Percentiles rank a stretch among this genome's conserved stretches.
Conservation (phyloP, 2,797 vertebrate species). For the Dicrostonyx torquatus region DNA sequence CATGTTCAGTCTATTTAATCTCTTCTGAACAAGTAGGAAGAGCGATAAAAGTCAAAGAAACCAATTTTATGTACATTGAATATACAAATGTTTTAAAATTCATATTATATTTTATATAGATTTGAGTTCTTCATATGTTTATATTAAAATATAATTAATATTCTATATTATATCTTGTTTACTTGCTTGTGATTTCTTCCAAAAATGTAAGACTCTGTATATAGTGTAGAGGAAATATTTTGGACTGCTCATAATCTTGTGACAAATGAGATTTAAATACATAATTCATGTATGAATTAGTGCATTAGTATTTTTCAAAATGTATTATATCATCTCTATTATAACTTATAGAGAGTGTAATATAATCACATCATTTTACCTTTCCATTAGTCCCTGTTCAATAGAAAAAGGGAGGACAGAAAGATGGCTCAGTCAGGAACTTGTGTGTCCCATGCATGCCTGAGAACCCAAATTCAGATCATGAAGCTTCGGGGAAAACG, state of each 20-base stretch:
- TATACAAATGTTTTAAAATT: not conserved
- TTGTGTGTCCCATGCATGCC: not conserved
- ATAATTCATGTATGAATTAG: not conserved
- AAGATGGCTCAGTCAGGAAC: not conserved
- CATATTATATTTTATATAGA: not conserved
- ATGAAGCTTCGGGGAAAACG: rapidly evolving
- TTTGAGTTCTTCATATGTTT: not conserved
- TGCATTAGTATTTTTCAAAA: not conserved
- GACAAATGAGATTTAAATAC: not conserved
- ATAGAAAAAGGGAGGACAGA: not conserved
- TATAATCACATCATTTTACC: not conserved
- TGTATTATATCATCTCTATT: not conserved
- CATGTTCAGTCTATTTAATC: not conserved
- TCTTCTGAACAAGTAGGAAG: not conserved
- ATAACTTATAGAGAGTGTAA: not conserved
- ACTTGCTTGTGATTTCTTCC: not conserved
- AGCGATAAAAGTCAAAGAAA: not conserved
- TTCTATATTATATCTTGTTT: not conserved
- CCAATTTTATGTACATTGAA: not conserved
- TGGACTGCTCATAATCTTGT: not conserved
- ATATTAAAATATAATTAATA: not conserved
- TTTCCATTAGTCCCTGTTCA: not conserved
- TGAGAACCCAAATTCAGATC: not conserved
- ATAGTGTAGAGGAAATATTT: not conserved
- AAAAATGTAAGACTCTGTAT: not conserved